These are phyloP conservation scores for Gymnorhina tibicen DNA, from an alignment of 2,113 vertebrate species.

Conservation along the genomic window DNA sequence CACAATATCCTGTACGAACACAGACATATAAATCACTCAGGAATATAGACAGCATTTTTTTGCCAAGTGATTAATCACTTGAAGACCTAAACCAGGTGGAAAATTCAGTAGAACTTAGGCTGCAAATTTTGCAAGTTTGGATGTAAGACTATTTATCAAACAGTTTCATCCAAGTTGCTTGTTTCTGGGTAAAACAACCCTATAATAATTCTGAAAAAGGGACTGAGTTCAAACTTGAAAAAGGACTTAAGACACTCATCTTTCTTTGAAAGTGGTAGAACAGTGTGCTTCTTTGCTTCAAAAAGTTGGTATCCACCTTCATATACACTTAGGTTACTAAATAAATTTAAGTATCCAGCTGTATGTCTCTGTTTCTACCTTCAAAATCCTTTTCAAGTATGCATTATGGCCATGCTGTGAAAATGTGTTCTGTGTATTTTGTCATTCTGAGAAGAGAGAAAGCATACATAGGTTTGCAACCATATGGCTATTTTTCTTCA, in stretches of 20 bases:
- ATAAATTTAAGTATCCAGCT: background rate
- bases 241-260: background rate
- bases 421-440: background rate
- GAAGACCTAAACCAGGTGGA: background rate
- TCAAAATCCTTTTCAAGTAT: background rate
- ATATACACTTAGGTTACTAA: background rate
- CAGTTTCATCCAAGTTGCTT: background rate
- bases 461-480: background rate
- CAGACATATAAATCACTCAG: background rate
- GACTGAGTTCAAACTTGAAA: background rate
- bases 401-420: background rate
- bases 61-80: background rate
- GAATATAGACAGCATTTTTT: background rate
- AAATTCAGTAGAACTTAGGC: background rate
- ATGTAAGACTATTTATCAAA: background rate
- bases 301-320: background rate
- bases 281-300: background rate
- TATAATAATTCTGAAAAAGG: background rate
- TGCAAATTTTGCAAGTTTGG: background rate
- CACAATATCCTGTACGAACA: background rate
- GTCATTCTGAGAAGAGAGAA: background rate
- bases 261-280: background rate
- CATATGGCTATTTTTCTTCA: background rate
- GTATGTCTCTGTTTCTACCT: background rate
- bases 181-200: background rate